These are phyloP conservation scores for Drosophila atripex DNA, from an alignment of 2,888 invertebrate species.

Conservation along the genomic window DNA sequence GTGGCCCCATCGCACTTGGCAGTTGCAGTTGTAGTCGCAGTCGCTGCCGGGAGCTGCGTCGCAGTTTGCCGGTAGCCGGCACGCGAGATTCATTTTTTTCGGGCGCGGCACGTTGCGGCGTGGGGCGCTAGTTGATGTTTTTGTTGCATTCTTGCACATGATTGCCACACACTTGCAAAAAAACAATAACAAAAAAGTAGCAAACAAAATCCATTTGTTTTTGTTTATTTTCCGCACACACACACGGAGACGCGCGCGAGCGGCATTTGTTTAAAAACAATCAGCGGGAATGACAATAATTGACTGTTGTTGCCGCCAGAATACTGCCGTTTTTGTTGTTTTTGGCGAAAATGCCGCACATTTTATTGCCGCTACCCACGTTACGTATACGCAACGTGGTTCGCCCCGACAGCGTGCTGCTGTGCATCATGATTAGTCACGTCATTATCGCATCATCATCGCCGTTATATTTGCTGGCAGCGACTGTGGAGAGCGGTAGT, in stretches of 20 bases:
- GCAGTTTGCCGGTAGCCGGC: conserved; percentile 34
- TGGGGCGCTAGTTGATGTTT: conserved; percentile 35
- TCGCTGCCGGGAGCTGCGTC: conserved; percentile 11
- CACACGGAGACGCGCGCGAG: conserved; percentile 12
- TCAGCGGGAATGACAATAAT: conserved; percentile 47
- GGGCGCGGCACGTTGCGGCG: conserved; percentile 19
- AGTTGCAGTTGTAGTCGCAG: not conserved
- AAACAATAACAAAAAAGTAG: conserved; percentile 3
- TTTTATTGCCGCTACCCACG: conserved; percentile 15
- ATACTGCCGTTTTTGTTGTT: not conserved
- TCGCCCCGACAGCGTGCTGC: conserved; percentile 1
- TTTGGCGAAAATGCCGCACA: not conserved
- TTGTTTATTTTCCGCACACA: not conserved
- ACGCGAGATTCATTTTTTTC: conserved; percentile 25
- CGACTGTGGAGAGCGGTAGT: not conserved
- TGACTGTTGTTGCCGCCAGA: conserved; percentile 39
- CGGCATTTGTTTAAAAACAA: conserved; percentile 59
- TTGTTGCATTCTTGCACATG: conserved; percentile 31
- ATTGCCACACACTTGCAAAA: conserved; percentile 13
- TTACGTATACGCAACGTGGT: conserved; percentile 45
- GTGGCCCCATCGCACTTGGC: not conserved
- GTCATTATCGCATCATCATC: conserved; percentile 21
- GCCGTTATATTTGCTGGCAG: conserved; percentile 1
- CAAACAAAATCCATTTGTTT: not conserved
- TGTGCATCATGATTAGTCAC: conserved; percentile 18